Conservation (phyloP, 2,888 invertebrate genomes). For the Cheilosia pagana region DNA sequence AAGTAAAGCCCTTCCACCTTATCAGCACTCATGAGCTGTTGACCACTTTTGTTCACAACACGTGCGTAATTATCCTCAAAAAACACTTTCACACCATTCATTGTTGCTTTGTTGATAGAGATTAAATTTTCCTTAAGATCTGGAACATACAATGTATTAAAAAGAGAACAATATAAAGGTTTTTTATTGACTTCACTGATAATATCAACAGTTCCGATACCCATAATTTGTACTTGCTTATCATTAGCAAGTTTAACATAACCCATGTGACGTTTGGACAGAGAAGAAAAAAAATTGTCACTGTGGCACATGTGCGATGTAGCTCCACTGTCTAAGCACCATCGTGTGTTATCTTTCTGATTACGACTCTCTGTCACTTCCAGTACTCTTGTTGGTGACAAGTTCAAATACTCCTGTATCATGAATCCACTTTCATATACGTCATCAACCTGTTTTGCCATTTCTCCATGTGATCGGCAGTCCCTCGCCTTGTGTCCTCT, state of each 20-base stretch:
- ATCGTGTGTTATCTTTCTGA: no score
- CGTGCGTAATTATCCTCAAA: not conserved
- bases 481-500: not conserved
- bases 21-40: not conserved
- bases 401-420: constrained; percentile 1
- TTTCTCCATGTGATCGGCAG: constrained; percentile 20
- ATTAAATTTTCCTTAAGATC: constrained; percentile 32
- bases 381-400: no score
- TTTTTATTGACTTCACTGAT: constrained; percentile 14
- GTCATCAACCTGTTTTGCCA: constrained; percentile 12
- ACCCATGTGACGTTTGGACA: not conserved
- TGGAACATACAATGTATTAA: constrained; percentile 27
- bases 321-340: no score
- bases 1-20: not conserved
- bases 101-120: constrained; percentile 24
- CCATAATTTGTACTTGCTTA: constrained; percentile 17
- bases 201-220: constrained; percentile 5
- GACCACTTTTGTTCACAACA: not conserved
- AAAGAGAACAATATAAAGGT: not conserved
- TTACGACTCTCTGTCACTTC: no score
- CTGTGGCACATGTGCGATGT: no score
- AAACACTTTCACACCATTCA: constrained; percentile 12
- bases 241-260: constrained; percentile 17
- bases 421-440: constrained; percentile 16
- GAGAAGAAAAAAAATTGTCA: not conserved